Percentiles rank a stretch among this genome's conserved stretches.
Evolutionary conservation across 2,797 vertebrate species (phyloP).

Genomic region (Tragelaphus eurycerus): DNA sequence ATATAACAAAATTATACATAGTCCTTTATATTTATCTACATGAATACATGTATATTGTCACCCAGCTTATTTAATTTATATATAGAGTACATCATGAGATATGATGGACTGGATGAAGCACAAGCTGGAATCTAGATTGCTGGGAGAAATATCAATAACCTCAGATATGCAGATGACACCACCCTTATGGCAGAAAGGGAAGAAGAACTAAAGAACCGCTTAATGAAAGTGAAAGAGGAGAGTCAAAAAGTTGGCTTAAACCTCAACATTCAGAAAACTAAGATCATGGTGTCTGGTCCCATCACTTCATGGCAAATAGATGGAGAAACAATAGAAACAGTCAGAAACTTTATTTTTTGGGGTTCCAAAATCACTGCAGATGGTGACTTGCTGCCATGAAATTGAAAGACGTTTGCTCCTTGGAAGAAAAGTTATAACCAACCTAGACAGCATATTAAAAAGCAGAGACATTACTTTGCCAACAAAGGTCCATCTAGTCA

Average conservation of each 20-base stretch:
- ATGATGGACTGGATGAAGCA: neutral
- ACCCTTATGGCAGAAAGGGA: rapidly evolving
- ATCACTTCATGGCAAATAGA: neutral
- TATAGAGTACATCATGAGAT: neutral
- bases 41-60: neutral
- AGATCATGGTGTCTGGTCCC: neutral
- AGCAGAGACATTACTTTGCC: neutral
- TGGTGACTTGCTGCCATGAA: neutral
- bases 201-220: neutral
- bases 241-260: neutral
- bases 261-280: neutral
- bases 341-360: neutral
- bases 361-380: neutral
- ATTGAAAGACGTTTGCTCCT: neutral
- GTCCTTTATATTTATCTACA: neutral
- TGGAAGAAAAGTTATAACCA: neutral
- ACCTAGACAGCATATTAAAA: neutral
- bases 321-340: neutral
- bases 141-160: neutral
- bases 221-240: neutral
- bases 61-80: neutral
- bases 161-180: neutral
- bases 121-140: neutral
- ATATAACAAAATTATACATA: neutral
- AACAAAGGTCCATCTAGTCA: neutral